Conservation (phyloP, 2,113 vertebrate genomes). For the Candoia aspera region DNA sequence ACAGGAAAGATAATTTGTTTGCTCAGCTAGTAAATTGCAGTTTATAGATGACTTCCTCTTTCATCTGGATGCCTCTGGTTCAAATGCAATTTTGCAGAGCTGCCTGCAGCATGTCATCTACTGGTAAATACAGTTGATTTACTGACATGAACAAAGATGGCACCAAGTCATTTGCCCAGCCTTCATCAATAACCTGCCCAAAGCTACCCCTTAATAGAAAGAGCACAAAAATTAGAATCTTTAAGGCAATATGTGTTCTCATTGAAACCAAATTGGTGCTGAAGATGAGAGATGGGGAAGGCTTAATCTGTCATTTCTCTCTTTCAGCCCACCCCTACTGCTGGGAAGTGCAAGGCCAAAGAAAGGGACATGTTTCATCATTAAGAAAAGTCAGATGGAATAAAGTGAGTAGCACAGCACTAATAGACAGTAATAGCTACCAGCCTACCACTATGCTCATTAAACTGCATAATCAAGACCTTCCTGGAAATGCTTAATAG, state of each 20-base stretch:
- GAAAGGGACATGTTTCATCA: constrained; percentile 12
- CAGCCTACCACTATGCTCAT: constrained; percentile 9
- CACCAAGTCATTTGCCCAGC: constrained; percentile 23
- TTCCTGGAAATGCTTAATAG: constrained; percentile 23
- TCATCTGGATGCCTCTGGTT: background rate
- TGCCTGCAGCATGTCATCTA: background rate
- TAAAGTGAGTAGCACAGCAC: background rate
- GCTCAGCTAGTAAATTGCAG: constrained; percentile 3
- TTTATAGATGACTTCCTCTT: background rate
- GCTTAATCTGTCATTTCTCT: constrained; percentile 31
- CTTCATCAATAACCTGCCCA: constrained; percentile 18
- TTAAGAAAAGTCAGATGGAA: constrained; percentile 28
- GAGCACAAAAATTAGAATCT: constrained; percentile 9
- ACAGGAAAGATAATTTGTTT: background rate
- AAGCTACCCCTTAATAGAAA: constrained; percentile 4
- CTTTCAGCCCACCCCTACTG: no score
- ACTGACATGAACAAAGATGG: constrained; percentile 33
- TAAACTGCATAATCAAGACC: constrained; percentile 34
- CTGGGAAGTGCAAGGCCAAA: background rate
- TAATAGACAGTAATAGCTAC: constrained; percentile 1
- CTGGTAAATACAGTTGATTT: constrained; percentile 23
- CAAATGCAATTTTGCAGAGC: constrained; percentile 31
- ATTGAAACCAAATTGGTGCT: background rate
- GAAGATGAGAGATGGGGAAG: constrained; percentile 3
- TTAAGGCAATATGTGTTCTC: constrained; percentile 7